Conservation (phyloP, 2,888 invertebrate species). For the Leucophenga montana region DNA sequence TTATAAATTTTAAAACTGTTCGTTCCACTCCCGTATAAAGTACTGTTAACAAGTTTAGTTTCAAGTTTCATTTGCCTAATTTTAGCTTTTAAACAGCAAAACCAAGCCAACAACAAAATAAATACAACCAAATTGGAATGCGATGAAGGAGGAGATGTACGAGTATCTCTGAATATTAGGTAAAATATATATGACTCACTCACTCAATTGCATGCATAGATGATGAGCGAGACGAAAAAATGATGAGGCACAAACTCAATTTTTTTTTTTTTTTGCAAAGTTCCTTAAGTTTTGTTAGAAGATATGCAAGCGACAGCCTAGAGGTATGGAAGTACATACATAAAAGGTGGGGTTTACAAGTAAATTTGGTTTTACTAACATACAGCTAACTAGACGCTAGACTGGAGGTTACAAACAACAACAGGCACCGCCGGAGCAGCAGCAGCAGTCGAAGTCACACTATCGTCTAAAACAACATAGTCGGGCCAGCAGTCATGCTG, state of each 20-base stretch:
- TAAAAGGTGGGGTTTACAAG: background rate
- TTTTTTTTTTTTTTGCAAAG: background rate
- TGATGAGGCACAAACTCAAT: background rate
- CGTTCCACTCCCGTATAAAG: too few relatives aligned
- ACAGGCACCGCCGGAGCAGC: constrained; percentile 38
- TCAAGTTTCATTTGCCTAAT: too few relatives aligned
- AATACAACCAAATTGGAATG: background rate
- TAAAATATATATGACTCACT: background rate
- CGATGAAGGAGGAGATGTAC: background rate
- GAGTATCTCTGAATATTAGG: too few relatives aligned
- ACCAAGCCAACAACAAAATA: background rate
- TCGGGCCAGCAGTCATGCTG: constrained; percentile 27
- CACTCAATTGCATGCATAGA: background rate
- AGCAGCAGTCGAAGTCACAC: background rate
- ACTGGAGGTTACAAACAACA: constrained; percentile 40
- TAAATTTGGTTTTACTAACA: background rate
- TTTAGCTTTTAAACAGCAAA: too few relatives aligned
- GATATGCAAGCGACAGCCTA: too few relatives aligned
- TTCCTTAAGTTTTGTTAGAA: background rate
- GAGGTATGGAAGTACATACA: background rate
- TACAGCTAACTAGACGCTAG: constrained; percentile 18
- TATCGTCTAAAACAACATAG: constrained; percentile 32
- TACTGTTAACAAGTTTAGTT: too few relatives aligned
- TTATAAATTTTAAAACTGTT: too few relatives aligned
- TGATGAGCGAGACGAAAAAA: background rate